Percentiles rank a stretch among this genome's conserved stretches.
Evolutionary conservation across 2,888 invertebrate genomes (phyloP).

Genomic region (Eupsilia transversa): DNA sequence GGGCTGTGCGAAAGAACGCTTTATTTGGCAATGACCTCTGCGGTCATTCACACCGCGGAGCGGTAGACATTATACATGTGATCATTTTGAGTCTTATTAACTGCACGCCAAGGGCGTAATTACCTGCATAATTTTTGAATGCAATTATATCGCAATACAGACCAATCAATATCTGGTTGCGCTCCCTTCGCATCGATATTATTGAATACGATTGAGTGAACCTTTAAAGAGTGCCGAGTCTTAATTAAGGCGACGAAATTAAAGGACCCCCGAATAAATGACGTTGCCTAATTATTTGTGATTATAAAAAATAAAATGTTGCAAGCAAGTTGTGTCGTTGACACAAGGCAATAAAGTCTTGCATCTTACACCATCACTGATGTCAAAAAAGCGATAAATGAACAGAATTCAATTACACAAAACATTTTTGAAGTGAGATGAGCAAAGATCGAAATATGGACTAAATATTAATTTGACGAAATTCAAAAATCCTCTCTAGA

Average conservation of each 20-base stretch:
- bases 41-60: conserved; percentile 81
- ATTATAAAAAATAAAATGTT: conserved; percentile 14
- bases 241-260: conserved; percentile 51
- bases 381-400: background rate
- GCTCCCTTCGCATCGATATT: conserved; percentile 49
- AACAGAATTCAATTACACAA: background rate
- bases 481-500: background rate
- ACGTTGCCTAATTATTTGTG: conserved; percentile 27
- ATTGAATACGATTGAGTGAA: conserved; percentile 53
- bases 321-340: conserved; percentile 6
- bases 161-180: conserved; percentile 59
- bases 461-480: background rate
- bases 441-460: background rate
- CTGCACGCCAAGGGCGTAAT: conserved; percentile 43
- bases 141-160: conserved; percentile 59
- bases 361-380: conserved; percentile 17
- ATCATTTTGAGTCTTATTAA: conserved; percentile 67
- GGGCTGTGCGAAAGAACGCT: conserved; percentile 80
- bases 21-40: conserved; percentile 89
- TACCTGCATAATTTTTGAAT: conserved; percentile 34
- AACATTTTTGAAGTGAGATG: background rate
- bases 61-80: conserved; percentile 16
- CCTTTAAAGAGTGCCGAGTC: conserved; percentile 45
- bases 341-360: conserved; percentile 16
- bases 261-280: conserved; percentile 47